Conservation (phyloP, 2,113 vertebrate genomes). For the Corythornis vintsioides region DNA sequence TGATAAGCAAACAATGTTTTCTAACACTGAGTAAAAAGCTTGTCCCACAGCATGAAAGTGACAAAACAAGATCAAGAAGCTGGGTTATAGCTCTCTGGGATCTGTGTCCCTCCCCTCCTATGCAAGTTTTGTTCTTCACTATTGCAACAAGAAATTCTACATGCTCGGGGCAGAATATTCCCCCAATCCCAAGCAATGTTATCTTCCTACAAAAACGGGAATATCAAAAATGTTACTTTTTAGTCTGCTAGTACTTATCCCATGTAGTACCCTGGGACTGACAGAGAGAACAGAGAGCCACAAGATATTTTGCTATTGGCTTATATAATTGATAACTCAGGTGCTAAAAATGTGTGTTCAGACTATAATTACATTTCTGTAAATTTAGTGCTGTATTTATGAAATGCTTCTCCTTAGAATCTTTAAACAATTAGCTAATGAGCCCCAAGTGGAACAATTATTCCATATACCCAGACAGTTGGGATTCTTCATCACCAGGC, state of each 20-base stretch:
- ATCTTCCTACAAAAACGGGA: not conserved
- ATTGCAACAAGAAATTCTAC: not conserved
- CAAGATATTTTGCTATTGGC: not conserved
- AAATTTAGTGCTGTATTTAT: constrained; percentile 50
- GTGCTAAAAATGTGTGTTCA: constrained; percentile 18
- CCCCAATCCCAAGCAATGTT: not conserved
- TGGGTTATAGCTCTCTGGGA: not conserved
- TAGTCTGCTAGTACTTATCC: not conserved
- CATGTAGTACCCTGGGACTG: not conserved
- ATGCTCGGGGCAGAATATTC: not conserved
- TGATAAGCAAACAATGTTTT: not conserved
- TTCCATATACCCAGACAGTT: not conserved
- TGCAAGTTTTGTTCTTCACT: not conserved
- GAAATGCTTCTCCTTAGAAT: constrained; percentile 48
- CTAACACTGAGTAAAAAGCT: not conserved
- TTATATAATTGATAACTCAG: not conserved
- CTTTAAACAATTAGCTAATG: constrained; percentile 64
- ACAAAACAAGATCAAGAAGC: not conserved
- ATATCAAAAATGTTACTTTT: not conserved
- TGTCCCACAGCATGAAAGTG: not conserved
- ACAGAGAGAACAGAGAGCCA: not conserved
- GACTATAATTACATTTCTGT: constrained; percentile 22
- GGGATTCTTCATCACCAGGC: constrained; percentile 31
- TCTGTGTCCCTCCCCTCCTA: not conserved
- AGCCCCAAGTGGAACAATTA: constrained; percentile 68